Conservation (phyloP, 30 jellyfish, hydroid and myxozoan genomes). For the Aurelia coerulea region DNA sequence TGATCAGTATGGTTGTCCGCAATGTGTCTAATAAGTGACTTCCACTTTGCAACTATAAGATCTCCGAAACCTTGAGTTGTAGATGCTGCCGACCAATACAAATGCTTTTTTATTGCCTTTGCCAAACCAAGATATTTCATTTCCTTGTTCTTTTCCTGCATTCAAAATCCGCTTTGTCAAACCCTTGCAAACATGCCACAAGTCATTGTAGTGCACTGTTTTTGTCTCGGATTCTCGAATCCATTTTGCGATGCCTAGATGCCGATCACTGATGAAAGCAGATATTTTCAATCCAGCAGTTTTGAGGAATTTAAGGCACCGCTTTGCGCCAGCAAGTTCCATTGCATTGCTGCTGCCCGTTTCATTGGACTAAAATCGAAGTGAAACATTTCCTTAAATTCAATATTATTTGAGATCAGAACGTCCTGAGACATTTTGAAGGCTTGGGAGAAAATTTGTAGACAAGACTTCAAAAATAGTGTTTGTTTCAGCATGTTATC, state of each 20-base stretch:
- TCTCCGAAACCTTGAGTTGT: slow-evolving; percentile 12
- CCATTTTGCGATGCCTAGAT: no score
- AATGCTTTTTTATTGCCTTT: slow-evolving; percentile 2
- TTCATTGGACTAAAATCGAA: background rate
- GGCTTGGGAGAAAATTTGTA: no score
- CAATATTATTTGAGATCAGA: background rate
- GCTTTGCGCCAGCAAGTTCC: slow-evolving; percentile 2
- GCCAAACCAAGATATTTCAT: background rate
- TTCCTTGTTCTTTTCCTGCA: background rate
- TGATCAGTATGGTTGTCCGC: background rate
- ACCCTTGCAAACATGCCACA: no score
- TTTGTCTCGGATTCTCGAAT: no score
- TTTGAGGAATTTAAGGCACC: background rate
- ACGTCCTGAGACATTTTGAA: no score
- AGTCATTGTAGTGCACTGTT: no score
- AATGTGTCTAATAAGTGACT: slow-evolving; percentile 11
- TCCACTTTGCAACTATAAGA: slow-evolving; percentile 14
- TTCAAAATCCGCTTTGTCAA: no score
- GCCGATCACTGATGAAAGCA: no score
- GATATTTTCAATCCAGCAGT: background rate
- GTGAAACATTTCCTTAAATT: background rate
- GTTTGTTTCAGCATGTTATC: no score
- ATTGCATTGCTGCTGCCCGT: slow-evolving; percentile 14
- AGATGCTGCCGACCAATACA: slow-evolving; percentile 13
- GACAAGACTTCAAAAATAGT: no score